phyloP scores from a whole-genome alignment of 1,140 invertebrate genomes.

The Heliconius melpomene region DNA sequence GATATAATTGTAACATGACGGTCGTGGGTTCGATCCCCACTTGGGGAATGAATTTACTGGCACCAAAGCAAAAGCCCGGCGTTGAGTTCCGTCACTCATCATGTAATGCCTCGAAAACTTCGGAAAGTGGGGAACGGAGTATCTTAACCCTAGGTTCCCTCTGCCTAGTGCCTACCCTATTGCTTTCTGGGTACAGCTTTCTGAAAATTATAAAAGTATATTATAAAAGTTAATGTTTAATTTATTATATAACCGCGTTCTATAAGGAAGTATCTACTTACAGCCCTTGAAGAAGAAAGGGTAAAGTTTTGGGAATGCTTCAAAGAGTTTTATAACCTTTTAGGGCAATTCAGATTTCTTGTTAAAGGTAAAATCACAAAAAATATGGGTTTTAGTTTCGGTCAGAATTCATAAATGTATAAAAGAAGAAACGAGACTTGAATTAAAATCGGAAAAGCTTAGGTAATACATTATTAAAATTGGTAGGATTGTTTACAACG shows the following conservation, averaged over 20 bases:
- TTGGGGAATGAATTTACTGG: too few relatives aligned
- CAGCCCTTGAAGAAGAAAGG: background rate
- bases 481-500: background rate
- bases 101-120: too few relatives aligned
- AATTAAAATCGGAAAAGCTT: constrained; percentile 37
- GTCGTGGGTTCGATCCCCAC: too few relatives aligned
- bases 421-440: constrained; percentile 41
- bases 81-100: too few relatives aligned
- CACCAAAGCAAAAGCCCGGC: too few relatives aligned
- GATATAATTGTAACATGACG: too few relatives aligned
- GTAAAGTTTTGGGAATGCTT: constrained; percentile 8
- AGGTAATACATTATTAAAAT: constrained; percentile 3
- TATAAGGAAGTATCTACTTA: background rate
- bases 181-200: too few relatives aligned
- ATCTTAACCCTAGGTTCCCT: too few relatives aligned
- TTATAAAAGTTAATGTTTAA: background rate
- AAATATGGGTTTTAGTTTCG: constrained; percentile 36
- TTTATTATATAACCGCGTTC: background rate
- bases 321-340: constrained; percentile 30
- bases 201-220: background rate
- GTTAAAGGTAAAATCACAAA: constrained; percentile 33
- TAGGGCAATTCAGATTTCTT: constrained; percentile 29
- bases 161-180: too few relatives aligned
- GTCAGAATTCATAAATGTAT: constrained; percentile 39
- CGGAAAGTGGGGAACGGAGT: too few relatives aligned